Evolutionary conservation across 30 jellyfish, hydroid and myxozoan species (phyloP).

Genomic region (Haliclystus octoradiatus): DNA sequence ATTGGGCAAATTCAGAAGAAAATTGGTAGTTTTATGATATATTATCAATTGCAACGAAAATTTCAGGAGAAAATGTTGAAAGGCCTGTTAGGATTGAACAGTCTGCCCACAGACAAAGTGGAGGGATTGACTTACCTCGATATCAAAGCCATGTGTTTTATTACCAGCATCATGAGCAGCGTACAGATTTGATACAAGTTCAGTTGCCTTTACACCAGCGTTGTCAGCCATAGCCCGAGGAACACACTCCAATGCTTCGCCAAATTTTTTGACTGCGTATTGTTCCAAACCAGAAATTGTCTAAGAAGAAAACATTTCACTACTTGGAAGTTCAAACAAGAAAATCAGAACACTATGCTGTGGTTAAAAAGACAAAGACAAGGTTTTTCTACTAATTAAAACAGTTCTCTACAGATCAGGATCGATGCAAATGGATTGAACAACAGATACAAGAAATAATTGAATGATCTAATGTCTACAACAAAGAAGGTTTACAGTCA

Average conservation of each 20-base stretch:
- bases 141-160: constrained; percentile 67
- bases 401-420: too few species aligned
- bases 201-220: constrained; percentile 88
- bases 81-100: neutral
- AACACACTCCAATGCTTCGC: constrained; percentile 87
- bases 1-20: too few species aligned
- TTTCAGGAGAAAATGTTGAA: too few species aligned
- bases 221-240: constrained; percentile 95
- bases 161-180: constrained; percentile 95
- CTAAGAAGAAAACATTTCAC: constrained; percentile 24
- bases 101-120: neutral
- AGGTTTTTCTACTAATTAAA: too few species aligned
- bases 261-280: constrained; percentile 75
- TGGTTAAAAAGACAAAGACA: too few species aligned
- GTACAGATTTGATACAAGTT: constrained; percentile 72
- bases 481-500: too few species aligned
- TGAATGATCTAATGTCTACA: too few species aligned
- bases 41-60: neutral
- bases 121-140: constrained; percentile 39
- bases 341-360: too few species aligned
- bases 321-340: too few species aligned
- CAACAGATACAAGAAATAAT: too few species aligned
- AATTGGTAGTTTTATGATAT: too few species aligned
- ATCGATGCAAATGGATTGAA: too few species aligned
- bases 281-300: constrained; percentile 90